These are phyloP conservation scores for Acropternis orthonyx DNA, from an alignment of 2,797 vertebrate genomes.

Conservation along the genomic window DNA sequence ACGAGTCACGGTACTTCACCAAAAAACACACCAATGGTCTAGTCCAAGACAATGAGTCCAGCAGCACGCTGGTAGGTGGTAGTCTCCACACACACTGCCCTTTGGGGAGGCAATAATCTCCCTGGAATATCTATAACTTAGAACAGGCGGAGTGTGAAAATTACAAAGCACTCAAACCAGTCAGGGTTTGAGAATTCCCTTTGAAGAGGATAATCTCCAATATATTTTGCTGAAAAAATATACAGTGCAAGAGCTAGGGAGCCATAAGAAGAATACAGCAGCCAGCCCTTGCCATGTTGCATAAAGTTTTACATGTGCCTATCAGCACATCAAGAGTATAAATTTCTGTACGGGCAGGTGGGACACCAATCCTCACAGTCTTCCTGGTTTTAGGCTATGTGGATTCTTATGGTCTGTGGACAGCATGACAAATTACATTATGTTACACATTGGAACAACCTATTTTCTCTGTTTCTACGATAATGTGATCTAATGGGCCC, in stretches of 20 bases:
- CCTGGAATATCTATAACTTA: not conserved
- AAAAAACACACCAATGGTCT: rapidly evolving
- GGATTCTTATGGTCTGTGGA: not conserved
- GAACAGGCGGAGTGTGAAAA: not conserved
- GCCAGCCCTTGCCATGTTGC: not conserved
- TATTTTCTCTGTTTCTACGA: conserved; percentile 22
- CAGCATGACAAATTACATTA: conserved; percentile 4
- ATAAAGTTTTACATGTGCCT: not conserved
- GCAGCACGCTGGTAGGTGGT: conserved; percentile 35
- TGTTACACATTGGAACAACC: not conserved
- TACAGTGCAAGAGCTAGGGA: not conserved
- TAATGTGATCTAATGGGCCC: conserved; percentile 18
- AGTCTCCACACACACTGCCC: rapidly evolving
- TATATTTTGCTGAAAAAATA: not conserved
- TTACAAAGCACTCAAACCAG: not conserved
- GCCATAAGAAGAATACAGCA: not conserved
- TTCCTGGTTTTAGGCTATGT: not conserved
- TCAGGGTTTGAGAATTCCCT: not conserved
- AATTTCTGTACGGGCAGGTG: not conserved
- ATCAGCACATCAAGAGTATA: not conserved
- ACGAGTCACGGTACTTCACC: not conserved
- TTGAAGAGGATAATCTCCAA: not conserved
- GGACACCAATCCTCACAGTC: not conserved
- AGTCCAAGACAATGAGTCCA: not conserved
- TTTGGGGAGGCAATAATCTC: not conserved